Percentiles rank a stretch among this genome's conserved stretches.
Conservation (phyloP, 2,113 vertebrate species). For the Onychostoma macrolepis region DNA sequence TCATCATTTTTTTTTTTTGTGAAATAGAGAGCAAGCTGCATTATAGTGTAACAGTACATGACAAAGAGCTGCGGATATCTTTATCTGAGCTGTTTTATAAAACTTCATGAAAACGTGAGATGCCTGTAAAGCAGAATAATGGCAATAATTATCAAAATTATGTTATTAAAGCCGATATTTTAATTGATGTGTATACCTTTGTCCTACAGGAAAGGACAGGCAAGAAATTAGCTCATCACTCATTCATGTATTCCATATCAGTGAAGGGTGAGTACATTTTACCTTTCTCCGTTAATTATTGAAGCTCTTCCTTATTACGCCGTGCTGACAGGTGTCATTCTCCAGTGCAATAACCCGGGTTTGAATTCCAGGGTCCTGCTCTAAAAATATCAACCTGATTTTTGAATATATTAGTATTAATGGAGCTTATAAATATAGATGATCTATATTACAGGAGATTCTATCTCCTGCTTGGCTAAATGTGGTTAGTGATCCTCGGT, state of each 20-base stretch:
- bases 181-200: background rate
- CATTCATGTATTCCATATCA: conserved; percentile 47
- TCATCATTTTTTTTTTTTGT: background rate
- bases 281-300: conserved; percentile 51
- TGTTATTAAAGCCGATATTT: background rate
- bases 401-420: conserved; percentile 15
- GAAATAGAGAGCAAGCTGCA: background rate
- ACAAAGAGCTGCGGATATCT: background rate
- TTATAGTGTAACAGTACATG: background rate
- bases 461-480: background rate
- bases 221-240: conserved; percentile 34
- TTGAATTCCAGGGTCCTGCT: conserved; percentile 1
- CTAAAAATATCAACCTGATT: conserved; percentile 20
- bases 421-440: conserved; percentile 34
- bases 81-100: background rate
- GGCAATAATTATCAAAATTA: background rate
- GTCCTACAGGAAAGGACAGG: conserved; percentile 23
- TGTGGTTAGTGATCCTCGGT: conserved; percentile 10
- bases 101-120: background rate
- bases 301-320: conserved; percentile 37
- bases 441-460: background rate
- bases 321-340: conserved; percentile 15
- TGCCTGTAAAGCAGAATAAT: background rate
- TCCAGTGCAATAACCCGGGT: background rate
- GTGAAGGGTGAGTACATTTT: conserved; percentile 20